Conservation (phyloP, 2,888 invertebrate species). For the Tiliacea aurago region DNA sequence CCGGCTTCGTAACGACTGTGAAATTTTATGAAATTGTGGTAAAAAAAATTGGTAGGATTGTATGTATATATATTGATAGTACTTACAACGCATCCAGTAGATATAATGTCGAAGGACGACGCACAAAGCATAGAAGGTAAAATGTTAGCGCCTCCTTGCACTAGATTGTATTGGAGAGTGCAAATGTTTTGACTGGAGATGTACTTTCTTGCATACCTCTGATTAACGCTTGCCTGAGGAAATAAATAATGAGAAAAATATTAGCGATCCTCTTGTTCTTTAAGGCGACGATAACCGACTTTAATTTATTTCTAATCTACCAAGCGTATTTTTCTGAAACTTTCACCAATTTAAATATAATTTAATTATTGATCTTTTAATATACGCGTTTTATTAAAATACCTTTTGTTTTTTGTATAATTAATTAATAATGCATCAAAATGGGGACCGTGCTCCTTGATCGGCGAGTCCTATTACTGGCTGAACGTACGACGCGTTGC, state of each 20-base stretch:
- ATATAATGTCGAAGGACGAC: slow-evolving; percentile 71
- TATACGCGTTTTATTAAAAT: no score
- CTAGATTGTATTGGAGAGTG: slow-evolving; percentile 64
- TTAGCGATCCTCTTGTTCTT: background rate
- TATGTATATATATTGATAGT: slow-evolving; percentile 8
- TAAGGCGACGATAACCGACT: no score
- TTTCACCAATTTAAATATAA: no score
- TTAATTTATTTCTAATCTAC: no score
- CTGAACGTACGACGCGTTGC: no score
- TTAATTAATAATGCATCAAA: no score
- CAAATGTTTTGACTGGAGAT: slow-evolving; percentile 74
- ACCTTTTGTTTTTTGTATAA: no score
- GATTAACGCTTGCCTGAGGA: slow-evolving; percentile 69
- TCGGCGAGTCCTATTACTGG: no score
- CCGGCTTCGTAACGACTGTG: no score
- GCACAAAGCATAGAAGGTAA: slow-evolving; percentile 77
- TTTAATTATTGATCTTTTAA: no score
- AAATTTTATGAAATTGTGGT: background rate
- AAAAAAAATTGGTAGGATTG: background rate
- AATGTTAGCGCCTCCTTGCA: slow-evolving; percentile 65
- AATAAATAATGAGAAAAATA: slow-evolving; percentile 7
- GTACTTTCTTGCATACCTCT: slow-evolving; percentile 72
- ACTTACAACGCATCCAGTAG: slow-evolving; percentile 78
- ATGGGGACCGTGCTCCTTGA: no score
- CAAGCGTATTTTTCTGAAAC: no score